A percentile compares a stretch with the other conserved stretches of the same genome.
Evolutionary conservation across 2,113 vertebrate species (phyloP).

Genomic region (Erythrolamprus reginae): DNA sequence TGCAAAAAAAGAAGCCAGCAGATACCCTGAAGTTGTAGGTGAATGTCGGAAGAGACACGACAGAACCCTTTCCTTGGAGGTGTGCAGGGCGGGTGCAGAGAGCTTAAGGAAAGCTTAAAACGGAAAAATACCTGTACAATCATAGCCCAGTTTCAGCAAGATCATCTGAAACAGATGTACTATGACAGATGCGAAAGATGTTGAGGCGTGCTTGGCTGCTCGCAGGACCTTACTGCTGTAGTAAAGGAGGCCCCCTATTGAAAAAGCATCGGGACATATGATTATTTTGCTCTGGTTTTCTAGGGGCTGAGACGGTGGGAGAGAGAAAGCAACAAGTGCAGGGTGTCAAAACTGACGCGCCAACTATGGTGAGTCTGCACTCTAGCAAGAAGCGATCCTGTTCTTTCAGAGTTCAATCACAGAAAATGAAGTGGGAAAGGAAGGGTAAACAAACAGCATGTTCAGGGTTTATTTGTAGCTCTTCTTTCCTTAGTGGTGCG

Average conservation of each 20-base stretch:
- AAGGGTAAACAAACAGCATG: background rate
- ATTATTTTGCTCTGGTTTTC: slow-evolving; percentile 48
- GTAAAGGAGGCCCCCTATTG: slow-evolving; percentile 75
- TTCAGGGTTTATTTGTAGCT: background rate
- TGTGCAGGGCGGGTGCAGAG: slow-evolving; percentile 25
- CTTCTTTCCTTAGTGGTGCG: background rate
- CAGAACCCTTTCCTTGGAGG: slow-evolving; percentile 4
- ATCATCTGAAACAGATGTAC: slow-evolving; percentile 78
- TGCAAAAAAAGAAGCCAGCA: background rate
- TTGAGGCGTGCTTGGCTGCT: slow-evolving; percentile 68
- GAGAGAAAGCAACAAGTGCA: background rate
- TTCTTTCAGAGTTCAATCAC: background rate
- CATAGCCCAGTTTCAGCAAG: slow-evolving; percentile 81
- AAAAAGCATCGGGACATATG: slow-evolving; percentile 45
- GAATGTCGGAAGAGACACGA: background rate
- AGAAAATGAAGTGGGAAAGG: background rate
- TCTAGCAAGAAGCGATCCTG: background rate
- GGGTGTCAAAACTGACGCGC: background rate
- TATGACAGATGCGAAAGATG: slow-evolving; percentile 77
- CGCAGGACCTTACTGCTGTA: slow-evolving; percentile 70
- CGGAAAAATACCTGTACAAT: slow-evolving; percentile 69
- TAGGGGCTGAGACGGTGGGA: background rate
- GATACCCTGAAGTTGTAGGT: rapidly evolving
- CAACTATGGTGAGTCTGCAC: background rate
- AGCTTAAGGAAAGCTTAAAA: slow-evolving; percentile 41